phyloP scores from a whole-genome alignment of 2,888 invertebrate genomes.

The Autographa gamma region DNA sequence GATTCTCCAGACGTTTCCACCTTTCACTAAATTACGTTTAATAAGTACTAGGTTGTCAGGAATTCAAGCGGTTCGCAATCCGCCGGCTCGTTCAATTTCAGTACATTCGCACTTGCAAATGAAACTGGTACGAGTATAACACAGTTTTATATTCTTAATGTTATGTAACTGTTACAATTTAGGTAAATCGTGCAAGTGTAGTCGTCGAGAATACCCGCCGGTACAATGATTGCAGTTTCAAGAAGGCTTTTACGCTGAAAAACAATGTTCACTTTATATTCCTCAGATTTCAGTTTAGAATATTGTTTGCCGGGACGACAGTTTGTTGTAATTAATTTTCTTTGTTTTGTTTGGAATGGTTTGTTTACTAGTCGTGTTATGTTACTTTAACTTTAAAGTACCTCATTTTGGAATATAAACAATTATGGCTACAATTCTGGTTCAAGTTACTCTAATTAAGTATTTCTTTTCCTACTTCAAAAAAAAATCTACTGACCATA shows the following conservation, averaged over 20 bases:
- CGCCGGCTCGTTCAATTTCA: constrained; percentile 39
- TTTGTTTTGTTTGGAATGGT: constrained; percentile 23
- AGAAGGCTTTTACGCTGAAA: constrained; percentile 29
- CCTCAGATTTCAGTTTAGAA: constrained; percentile 33
- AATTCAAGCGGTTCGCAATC: constrained; percentile 33
- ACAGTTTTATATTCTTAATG: constrained; percentile 42
- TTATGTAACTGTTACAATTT: constrained; percentile 38
- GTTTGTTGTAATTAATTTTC: constrained; percentile 46
- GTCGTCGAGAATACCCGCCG: constrained; percentile 20
- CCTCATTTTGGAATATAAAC: not conserved
- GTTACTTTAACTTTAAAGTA: constrained; percentile 20
- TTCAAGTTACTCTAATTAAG: not conserved
- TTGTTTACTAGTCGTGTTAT: constrained; percentile 23
- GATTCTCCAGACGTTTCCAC: constrained; percentile 15
- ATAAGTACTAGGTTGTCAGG: constrained; percentile 35
- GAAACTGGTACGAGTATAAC: constrained; percentile 38
- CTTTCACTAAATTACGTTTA: constrained; percentile 38
- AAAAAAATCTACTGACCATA: not conserved
- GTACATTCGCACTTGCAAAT: constrained; percentile 40
- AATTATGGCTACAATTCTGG: not conserved
- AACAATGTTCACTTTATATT: constrained; percentile 39
- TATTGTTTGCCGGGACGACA: constrained; percentile 36
- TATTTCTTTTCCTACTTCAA: not conserved
- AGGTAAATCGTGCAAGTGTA: constrained; percentile 37
- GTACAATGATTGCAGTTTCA: constrained; percentile 36